Conservation (phyloP, 2,797 vertebrate genomes). For the Falco novaeseelandiae region DNA sequence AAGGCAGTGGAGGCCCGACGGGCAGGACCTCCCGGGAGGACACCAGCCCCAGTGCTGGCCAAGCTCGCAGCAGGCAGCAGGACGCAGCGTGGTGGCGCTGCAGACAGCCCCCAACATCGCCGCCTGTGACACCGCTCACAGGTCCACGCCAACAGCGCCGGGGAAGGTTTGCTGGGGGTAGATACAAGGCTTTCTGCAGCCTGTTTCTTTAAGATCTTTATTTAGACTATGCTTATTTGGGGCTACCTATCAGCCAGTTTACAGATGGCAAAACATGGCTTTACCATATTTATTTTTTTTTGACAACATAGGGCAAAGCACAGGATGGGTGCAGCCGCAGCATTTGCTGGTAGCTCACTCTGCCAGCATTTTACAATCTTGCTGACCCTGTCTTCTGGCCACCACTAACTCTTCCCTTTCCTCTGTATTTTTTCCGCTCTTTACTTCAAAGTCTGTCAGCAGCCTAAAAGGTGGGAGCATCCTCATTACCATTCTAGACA, state of each 20-base stretch:
- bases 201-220: neutral
- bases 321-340: neutral
- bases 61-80: neutral
- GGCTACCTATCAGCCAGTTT: neutral
- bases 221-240: neutral
- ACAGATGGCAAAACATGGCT: neutral
- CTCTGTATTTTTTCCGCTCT: neutral
- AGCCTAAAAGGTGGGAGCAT: conserved; percentile 7
- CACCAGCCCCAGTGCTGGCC: neutral
- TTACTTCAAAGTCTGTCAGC: neutral
- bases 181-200: neutral
- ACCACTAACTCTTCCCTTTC: neutral
- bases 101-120: neutral
- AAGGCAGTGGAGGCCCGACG: neutral
- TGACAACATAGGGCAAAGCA: neutral
- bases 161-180: neutral
- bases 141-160: neutral
- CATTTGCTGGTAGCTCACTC: neutral
- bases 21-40: neutral
- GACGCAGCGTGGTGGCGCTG: neutral
- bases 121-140: fast-evolving
- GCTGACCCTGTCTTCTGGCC: neutral
- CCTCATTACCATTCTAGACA: conserved; percentile 58
- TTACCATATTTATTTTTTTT: neutral
- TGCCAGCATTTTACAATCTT: neutral